Evolutionary conservation across 1,140 invertebrate species (phyloP).

Genomic region (Drusus annulatus): DNA sequence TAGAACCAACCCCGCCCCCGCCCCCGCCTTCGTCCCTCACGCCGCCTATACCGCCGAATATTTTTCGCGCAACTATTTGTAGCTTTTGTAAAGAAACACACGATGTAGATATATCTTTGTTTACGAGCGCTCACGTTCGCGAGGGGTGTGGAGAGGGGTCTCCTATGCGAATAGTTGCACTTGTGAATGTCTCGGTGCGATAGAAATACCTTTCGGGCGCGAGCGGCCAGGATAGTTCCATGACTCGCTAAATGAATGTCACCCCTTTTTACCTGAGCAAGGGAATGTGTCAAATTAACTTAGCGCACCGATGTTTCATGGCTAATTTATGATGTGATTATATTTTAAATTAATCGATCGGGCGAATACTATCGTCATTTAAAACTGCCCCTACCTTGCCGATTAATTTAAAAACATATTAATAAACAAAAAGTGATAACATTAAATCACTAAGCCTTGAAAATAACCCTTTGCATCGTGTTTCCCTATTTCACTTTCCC

Average conservation of each 20-base stretch:
- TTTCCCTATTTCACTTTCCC: too few species aligned
- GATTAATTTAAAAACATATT: too few species aligned
- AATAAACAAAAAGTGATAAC: too few species aligned
- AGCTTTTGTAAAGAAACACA: slow-evolving; percentile 48
- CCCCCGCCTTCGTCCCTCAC: neutral
- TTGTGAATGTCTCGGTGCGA: slow-evolving; percentile 47
- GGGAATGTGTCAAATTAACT: slow-evolving; percentile 48
- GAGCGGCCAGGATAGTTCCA: slow-evolving; percentile 52
- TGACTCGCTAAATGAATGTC: slow-evolving; percentile 43
- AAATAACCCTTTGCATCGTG: too few species aligned
- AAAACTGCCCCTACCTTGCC: too few species aligned
- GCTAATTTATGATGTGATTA: slow-evolving; percentile 16
- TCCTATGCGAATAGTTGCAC: slow-evolving; percentile 55
- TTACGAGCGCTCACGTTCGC: slow-evolving; percentile 50
- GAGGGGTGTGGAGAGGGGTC: slow-evolving; percentile 22
- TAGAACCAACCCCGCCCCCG: neutral
- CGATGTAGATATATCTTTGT: slow-evolving; percentile 56
- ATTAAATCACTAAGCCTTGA: too few species aligned
- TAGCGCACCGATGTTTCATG: slow-evolving; percentile 25
- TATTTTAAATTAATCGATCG: slow-evolving; percentile 16
- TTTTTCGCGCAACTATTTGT: slow-evolving; percentile 58
- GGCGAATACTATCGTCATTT: neutral
- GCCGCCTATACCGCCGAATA: slow-evolving; percentile 43
- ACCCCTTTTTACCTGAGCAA: slow-evolving; percentile 34
- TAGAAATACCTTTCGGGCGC: slow-evolving; percentile 53